These are phyloP conservation scores for Euphonia xanthogaster DNA, from an alignment of 2,797 vertebrate genomes.

Conservation along the genomic window DNA sequence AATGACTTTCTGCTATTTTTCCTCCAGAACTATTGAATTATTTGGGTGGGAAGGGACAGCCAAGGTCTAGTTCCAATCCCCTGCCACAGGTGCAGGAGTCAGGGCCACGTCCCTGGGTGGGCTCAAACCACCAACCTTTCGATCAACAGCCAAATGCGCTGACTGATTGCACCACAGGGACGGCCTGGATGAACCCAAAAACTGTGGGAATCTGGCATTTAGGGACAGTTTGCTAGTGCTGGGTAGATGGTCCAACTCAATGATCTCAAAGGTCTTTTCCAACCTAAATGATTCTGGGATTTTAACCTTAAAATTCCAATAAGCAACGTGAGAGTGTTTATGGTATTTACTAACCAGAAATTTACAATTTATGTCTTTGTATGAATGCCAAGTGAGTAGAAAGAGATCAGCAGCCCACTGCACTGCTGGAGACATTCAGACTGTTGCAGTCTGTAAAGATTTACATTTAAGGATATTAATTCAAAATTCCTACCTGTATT, in stretches of 20 bases:
- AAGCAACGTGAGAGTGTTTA: not conserved
- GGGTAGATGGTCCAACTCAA: no score
- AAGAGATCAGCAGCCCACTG: not conserved
- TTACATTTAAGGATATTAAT: not conserved
- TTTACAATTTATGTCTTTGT: not conserved
- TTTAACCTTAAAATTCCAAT: not conserved
- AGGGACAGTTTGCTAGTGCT: not conserved
- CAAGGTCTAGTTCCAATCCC: not conserved
- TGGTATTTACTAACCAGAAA: not conserved
- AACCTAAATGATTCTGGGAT: not conserved
- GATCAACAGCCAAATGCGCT: conserved; percentile 66
- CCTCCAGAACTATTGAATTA: not conserved
- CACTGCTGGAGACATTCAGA: not conserved
- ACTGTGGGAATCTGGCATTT: not conserved
- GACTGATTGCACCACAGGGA: conserved; percentile 66
- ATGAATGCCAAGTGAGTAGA: not conserved
- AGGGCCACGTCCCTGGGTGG: conserved; percentile 49
- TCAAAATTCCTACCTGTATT: not conserved
- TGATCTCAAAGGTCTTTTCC: not conserved
- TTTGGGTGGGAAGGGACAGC: not conserved
- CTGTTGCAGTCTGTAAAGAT: not conserved
- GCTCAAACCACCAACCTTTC: conserved; percentile 67
- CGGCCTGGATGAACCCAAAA: fast-evolving
- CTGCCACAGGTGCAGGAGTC: not conserved
- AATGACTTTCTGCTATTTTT: fast-evolving